phyloP scores from a whole-genome alignment of 2,113 vertebrate genomes.

The Sorex araneus region DNA sequence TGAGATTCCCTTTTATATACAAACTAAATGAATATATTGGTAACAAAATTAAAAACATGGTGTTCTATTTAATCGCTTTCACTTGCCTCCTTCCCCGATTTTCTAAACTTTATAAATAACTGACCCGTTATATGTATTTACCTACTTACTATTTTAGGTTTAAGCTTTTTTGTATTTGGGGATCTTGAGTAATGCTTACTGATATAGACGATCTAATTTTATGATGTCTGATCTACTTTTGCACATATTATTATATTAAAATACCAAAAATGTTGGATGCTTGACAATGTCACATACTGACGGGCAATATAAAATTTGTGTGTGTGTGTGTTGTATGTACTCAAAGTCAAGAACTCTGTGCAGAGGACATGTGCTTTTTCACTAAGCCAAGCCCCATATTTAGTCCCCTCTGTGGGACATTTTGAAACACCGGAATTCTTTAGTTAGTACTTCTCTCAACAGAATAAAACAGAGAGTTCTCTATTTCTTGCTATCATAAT shows the following conservation, averaged over 20 bases:
- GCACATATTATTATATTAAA: constrained; percentile 36
- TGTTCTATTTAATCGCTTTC: constrained; percentile 31
- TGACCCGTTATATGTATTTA: constrained; percentile 12
- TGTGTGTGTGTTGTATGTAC: too few relatives aligned
- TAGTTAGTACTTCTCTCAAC: not conserved
- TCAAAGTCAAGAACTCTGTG: too few relatives aligned
- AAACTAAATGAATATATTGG: constrained; percentile 14
- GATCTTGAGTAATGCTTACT: not conserved
- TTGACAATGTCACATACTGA: not conserved
- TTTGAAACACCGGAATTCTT: constrained; percentile 31
- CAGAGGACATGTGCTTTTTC: too few relatives aligned
- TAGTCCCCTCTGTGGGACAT: too few relatives aligned
- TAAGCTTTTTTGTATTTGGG: not conserved
- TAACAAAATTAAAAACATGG: constrained; percentile 38
- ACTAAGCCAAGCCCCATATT: too few relatives aligned
- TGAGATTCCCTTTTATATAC: constrained; percentile 28
- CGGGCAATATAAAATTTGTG: not conserved
- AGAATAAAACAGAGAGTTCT: not conserved
- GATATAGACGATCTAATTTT: constrained; percentile 22
- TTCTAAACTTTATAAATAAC: constrained; percentile 25
- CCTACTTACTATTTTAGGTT: constrained; percentile 39
- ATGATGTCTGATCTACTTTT: constrained; percentile 44
- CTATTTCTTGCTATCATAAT: constrained; percentile 31
- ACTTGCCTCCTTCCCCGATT: not conserved
- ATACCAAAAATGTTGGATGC: not conserved